These are phyloP conservation scores for Drosophila neonasuta DNA, from an alignment of 2,888 invertebrate genomes.

Conservation along the genomic window DNA sequence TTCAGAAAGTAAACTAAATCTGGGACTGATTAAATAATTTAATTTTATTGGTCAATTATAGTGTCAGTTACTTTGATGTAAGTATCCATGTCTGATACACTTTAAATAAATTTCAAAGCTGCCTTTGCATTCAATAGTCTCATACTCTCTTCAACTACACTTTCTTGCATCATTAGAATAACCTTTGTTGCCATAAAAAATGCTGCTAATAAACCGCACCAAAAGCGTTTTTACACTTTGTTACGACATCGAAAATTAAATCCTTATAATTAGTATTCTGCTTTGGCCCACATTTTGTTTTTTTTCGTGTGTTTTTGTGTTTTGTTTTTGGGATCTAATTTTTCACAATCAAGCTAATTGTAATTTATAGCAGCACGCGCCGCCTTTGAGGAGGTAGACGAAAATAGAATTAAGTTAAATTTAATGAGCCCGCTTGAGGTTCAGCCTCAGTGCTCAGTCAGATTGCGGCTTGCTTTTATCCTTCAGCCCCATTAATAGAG, in stretches of 20 bases:
- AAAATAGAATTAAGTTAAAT: conserved; percentile 66
- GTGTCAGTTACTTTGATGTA: neutral
- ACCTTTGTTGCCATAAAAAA: conserved; percentile 2
- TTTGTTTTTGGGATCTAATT: conserved; percentile 45
- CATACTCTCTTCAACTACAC: neutral
- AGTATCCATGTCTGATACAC: neutral
- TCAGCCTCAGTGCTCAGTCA: conserved; percentile 22
- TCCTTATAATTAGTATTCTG: conserved; percentile 62
- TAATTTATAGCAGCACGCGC: conserved; percentile 69
- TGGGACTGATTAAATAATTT: neutral
- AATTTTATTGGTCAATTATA: neutral
- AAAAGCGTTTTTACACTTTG: conserved; percentile 42
- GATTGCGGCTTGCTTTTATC: conserved; percentile 41
- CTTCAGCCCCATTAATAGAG: conserved; percentile 12
- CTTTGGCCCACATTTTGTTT: conserved; percentile 21
- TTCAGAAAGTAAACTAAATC: neutral
- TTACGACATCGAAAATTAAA: conserved; percentile 46
- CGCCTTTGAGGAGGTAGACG: conserved; percentile 35
- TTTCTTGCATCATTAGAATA: neutral
- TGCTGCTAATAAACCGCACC: conserved; percentile 26
- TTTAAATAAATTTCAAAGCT: neutral
- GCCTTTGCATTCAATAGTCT: neutral
- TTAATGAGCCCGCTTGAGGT: conserved; percentile 60
- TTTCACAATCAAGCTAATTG: conserved; percentile 74
- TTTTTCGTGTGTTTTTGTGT: conserved; percentile 2